A percentile compares a stretch with the other conserved stretches of the same genome.
These are phyloP conservation scores for Manis crassicaudata DNA, from an alignment of 2,797 vertebrate species.

Conservation along the genomic window DNA sequence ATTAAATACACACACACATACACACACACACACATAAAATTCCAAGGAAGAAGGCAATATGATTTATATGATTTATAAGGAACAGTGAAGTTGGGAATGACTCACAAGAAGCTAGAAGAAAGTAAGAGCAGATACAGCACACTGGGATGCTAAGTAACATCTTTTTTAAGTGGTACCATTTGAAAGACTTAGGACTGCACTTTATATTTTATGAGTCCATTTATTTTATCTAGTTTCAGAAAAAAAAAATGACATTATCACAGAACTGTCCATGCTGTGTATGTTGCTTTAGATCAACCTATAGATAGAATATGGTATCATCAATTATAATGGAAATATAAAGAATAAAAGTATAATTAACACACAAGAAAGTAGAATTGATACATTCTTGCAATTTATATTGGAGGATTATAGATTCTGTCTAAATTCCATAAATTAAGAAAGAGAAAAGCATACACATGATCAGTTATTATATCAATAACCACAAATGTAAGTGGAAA, in stretches of 20 bases:
- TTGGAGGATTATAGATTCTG: background rate
- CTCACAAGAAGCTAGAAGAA: background rate
- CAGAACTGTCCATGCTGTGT: background rate
- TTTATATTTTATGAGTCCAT: background rate
- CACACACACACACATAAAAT: background rate
- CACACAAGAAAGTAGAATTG: background rate
- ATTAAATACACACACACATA: too few relatives aligned
- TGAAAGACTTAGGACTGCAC: background rate
- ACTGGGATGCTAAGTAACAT: background rate
- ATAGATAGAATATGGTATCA: background rate
- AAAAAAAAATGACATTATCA: background rate
- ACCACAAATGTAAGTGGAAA: background rate
- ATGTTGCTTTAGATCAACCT: background rate
- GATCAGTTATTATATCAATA: background rate
- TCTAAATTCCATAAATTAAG: background rate
- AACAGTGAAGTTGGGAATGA: background rate
- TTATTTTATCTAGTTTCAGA: background rate
- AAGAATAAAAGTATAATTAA: background rate
- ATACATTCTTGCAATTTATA: background rate
- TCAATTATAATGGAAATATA: background rate
- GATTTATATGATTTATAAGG: background rate
- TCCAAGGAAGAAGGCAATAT: background rate
- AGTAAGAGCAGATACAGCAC: background rate
- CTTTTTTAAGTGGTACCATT: background rate
- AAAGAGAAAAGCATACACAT: background rate